phyloP scores from a whole-genome alignment of 2,113 vertebrate species.

The Atractosteus spatula region DNA sequence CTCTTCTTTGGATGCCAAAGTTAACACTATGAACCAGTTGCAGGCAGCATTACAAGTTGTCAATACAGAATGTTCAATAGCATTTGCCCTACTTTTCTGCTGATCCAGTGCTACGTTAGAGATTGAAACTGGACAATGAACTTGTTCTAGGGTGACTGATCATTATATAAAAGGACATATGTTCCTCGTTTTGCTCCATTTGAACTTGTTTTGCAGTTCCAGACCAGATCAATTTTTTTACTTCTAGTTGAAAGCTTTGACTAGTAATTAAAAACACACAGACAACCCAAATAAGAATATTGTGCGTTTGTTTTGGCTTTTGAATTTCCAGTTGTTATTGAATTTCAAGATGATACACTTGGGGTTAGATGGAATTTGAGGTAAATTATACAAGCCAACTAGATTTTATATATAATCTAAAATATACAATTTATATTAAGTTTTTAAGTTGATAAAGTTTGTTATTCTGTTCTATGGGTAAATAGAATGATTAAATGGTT shows the following conservation, averaged over 20 bases:
- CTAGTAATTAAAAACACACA: neutral
- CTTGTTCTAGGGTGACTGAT: slow-evolving; percentile 45
- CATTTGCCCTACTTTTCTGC: neutral
- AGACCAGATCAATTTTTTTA: slow-evolving; percentile 46
- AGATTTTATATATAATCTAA: too few relatives aligned
- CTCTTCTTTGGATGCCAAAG: neutral
- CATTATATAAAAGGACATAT: slow-evolving; percentile 46
- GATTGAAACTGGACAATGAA: slow-evolving; percentile 25
- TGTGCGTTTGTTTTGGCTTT: too few relatives aligned
- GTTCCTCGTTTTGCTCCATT: slow-evolving; percentile 14
- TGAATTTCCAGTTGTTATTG: too few relatives aligned
- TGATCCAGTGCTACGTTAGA: slow-evolving; percentile 17
- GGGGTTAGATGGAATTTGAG: too few relatives aligned
- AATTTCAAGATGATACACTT: too few relatives aligned
- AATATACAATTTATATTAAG: too few relatives aligned
- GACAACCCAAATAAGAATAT: neutral
- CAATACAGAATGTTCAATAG: neutral
- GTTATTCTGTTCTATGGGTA: too few relatives aligned
- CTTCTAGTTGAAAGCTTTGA: slow-evolving; percentile 21
- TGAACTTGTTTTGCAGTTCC: slow-evolving; percentile 24
- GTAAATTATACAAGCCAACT: too few relatives aligned
- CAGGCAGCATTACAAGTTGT: neutral
- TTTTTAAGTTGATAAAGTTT: too few relatives aligned
- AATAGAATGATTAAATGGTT: too few relatives aligned
- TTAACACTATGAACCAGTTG: neutral